Evolutionary conservation across 2,113 vertebrate species (phyloP).

Genomic region (Gobius niger): DNA sequence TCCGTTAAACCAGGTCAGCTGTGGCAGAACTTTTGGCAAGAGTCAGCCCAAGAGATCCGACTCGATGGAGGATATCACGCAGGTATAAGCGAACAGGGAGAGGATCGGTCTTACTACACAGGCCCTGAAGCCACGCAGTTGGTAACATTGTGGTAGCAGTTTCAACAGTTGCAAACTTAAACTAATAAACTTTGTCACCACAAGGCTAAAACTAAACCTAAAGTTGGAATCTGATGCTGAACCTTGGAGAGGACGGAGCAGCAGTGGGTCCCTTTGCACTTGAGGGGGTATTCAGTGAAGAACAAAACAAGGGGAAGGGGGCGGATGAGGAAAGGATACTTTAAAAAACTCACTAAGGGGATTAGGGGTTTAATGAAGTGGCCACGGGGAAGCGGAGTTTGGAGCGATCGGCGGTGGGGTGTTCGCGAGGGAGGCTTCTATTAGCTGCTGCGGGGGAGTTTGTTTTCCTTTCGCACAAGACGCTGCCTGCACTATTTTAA

Average conservation of each 20-base stretch:
- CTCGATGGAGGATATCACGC: conserved; percentile 28
- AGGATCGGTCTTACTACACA: background rate
- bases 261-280: conserved; percentile 26
- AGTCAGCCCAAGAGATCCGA: conserved; percentile 28
- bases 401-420: conserved; percentile 39
- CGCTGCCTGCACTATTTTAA: background rate
- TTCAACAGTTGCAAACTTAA: too few species aligned
- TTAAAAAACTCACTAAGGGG: conserved; percentile 56
- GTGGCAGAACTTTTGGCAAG: conserved; percentile 30
- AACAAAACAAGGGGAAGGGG: background rate
- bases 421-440: conserved; percentile 42
- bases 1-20: conserved; percentile 52
- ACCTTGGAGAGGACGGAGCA: conserved; percentile 19
- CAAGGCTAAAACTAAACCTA: too few species aligned
- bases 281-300: conserved; percentile 9
- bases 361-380: conserved; percentile 68
- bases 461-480: conserved; percentile 12
- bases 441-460: conserved; percentile 23
- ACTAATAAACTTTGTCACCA: too few species aligned
- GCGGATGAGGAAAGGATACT: conserved; percentile 24
- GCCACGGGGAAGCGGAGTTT: conserved; percentile 49
- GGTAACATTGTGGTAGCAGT: too few species aligned
- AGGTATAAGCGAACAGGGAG: conserved; percentile 15
- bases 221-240: too few species aligned
- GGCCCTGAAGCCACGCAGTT: too few species aligned